phyloP scores from a whole-genome alignment of 2,113 vertebrate species.

The Capreolus pygargus region DNA sequence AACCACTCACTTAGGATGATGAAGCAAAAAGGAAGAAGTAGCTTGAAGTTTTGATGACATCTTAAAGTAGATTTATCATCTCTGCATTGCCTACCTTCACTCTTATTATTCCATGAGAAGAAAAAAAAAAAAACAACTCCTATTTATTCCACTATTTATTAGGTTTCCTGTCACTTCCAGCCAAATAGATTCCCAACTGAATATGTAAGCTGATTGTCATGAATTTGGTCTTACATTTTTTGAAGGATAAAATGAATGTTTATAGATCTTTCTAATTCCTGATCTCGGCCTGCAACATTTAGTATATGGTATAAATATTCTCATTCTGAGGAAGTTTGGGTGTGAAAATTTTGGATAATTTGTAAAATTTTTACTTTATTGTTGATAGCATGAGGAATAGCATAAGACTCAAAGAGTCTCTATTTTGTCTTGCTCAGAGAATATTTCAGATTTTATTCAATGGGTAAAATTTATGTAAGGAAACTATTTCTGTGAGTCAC shows the following conservation, averaged over 20 bases:
- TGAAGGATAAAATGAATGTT: conserved; percentile 32
- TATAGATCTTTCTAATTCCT: conserved; percentile 17
- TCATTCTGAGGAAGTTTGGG: background rate
- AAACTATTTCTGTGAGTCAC: conserved; percentile 69
- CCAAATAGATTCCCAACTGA: background rate
- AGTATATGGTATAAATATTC: background rate
- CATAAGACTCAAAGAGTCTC: background rate
- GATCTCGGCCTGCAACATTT: background rate
- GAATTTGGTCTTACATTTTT: conserved; percentile 21
- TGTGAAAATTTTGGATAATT: conserved; percentile 36
- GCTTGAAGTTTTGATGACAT: background rate
- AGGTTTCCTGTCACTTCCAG: background rate
- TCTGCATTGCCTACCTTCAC: background rate
- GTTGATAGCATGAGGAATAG: background rate
- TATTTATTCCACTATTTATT: background rate
- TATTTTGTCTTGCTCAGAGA: conserved; percentile 36
- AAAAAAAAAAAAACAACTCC: background rate
- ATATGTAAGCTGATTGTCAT: background rate
- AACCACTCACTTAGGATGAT: background rate
- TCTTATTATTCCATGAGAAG: background rate
- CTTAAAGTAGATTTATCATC: background rate
- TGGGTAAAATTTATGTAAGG: conserved; percentile 57
- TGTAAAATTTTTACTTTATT: conserved; percentile 45
- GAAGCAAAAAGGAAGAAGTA: background rate
- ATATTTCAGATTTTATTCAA: conserved; percentile 69